Conservation (phyloP, 2,113 vertebrate species). For the Calonectris borealis region DNA sequence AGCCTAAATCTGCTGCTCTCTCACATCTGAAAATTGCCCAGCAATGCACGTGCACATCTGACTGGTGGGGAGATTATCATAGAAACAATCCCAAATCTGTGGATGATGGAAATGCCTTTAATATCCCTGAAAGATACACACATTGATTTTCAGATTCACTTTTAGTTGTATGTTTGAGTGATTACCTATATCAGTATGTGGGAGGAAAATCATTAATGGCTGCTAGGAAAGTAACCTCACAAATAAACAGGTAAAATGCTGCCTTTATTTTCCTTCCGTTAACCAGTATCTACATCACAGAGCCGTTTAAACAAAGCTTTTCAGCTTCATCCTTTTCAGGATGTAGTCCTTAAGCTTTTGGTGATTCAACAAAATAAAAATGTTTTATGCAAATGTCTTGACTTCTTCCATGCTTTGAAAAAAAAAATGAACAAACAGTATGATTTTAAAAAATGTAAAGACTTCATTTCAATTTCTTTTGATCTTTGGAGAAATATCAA, state of each 20-base stretch:
- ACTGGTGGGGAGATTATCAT: not conserved
- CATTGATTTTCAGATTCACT: not conserved
- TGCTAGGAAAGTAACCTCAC: not conserved
- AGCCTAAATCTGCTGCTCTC: not conserved
- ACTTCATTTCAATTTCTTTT: not conserved
- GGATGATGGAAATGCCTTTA: not conserved
- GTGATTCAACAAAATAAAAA: not conserved
- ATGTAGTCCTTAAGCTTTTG: not conserved
- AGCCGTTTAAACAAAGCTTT: not conserved
- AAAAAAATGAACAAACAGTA: not conserved
- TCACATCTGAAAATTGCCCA: not conserved
- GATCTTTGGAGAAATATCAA: not conserved
- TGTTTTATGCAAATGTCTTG: not conserved
- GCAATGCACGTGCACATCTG: not conserved
- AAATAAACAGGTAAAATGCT: not conserved
- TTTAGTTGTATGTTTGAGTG: not conserved
- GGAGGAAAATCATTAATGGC: not conserved
- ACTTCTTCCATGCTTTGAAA: not conserved
- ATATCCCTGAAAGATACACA: not conserved
- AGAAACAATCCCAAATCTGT: not conserved
- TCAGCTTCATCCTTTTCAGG: not conserved
- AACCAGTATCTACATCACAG: not conserved
- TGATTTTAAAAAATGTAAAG: not conserved
- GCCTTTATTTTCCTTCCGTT: not conserved
- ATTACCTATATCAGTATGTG: not conserved